Evolutionary conservation across 2,888 invertebrate species (phyloP), one percentile per base, ranked within the genome.

Genomic region (Xylocampa areola): DNA sequence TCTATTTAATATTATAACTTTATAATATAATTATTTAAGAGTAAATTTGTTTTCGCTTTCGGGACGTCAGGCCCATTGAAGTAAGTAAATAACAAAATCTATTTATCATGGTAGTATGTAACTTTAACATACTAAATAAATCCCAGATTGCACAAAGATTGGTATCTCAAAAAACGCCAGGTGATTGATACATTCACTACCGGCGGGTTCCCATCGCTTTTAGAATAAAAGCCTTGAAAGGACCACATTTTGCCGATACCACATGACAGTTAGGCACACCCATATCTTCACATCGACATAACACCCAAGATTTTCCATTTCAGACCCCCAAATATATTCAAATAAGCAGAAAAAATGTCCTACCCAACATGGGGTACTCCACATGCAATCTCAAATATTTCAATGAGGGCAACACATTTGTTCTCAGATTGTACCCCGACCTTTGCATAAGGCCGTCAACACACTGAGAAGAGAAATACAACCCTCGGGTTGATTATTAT

Each of bases 401-500:
- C 35, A 32, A 59, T 55, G 47, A 32, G 13, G 43, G 39, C 41
- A 33, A 58, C 50, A 61, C 52, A 55, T 66, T 65, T 55, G 41
- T 55, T 43, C 16, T 10, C 8, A 8, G 29, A 57, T 60, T 54
- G 54, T 67, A 16, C 32, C 29, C 13, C 19, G 21, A 39, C 47
- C 53, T 71, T 61, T 58, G 60, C 63, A 57, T 71, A 64, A 55
- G 52, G n/a, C n/a, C n/a, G n/a, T n/a, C n/a, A n/a, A n/a, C n/a
- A n/a, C n/a, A n/a, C n/a, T n/a, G n/a, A n/a, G n/a, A n/a, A n/a
- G n/a, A n/a, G n/a, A n/a, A n/a, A n/a, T n/a, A n/a, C n/a, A n/a
- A n/a, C n/a, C n/a, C n/a, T n/a, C n/a, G n/a, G n/a, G n/a, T n/a
- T n/a, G n/a, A n/a, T n/a, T n/a, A n/a, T n/a, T n/a, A n/a, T n/a